A percentile compares a stretch with the other conserved stretches of the same genome.
Conservation (phyloP, 2,888 invertebrate species). For the Pyrocoelia pectoralis region DNA sequence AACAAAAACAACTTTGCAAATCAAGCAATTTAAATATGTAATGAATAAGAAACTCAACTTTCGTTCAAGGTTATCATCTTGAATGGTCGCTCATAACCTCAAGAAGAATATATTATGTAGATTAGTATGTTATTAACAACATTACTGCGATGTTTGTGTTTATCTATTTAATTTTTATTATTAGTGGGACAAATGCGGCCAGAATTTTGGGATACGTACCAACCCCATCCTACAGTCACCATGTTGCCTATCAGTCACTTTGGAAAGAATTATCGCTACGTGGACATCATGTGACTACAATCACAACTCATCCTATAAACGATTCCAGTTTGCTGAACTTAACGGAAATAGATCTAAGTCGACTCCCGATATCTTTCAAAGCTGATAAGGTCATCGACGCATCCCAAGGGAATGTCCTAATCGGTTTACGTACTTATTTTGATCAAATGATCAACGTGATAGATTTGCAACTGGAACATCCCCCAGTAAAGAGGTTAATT, state of each 20-base stretch:
- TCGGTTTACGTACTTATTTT: neutral
- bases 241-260: conserved; percentile 58
- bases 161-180: no score
- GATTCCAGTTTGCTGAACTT: conserved; percentile 54
- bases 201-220: conserved; percentile 59
- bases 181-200: conserved; percentile 37
- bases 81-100: no score
- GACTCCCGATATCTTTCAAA: no score
- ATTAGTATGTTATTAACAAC: no score
- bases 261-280: conserved; percentile 57
- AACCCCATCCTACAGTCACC: conserved; percentile 62
- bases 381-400: conserved; percentile 24
- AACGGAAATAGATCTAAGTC: conserved; percentile 56
- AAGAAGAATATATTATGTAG: no score
- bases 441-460: neutral
- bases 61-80: no score
- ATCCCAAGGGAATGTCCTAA: neutral
- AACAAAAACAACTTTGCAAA: no score
- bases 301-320: conserved; percentile 58
- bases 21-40: no score
- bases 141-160: no score
- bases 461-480: conserved; percentile 35
- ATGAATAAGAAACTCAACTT: no score
- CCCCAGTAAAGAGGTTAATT: conserved; percentile 49
- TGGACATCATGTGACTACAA: conserved; percentile 60